Evolutionary conservation across 2,113 vertebrate genomes (phyloP).

Genomic region (Cheilinus undulatus): DNA sequence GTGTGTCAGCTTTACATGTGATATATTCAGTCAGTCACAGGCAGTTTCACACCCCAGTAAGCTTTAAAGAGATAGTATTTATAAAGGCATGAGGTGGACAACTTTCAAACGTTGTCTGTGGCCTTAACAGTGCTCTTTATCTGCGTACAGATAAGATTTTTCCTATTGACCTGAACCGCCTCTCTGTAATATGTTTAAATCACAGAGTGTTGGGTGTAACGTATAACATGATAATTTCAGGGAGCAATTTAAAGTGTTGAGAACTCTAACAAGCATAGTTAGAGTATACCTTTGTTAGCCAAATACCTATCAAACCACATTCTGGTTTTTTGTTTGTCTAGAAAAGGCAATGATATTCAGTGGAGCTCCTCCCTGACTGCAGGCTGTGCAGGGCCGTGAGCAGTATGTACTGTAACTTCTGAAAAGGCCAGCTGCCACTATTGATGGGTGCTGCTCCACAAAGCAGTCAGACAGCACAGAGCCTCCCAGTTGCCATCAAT

Average conservation of each 20-base stretch:
- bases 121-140: constrained; percentile 25
- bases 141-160: constrained; percentile 22
- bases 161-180: not conserved
- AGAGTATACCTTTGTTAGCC: constrained; percentile 7
- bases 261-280: not conserved
- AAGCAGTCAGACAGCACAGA: constrained; percentile 57
- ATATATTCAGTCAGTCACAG: not conserved
- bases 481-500: constrained; percentile 59
- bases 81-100: not conserved
- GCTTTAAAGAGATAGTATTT: not conserved
- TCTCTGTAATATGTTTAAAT: not conserved
- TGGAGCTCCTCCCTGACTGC: constrained; percentile 57
- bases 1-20: not conserved
- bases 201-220: not conserved
- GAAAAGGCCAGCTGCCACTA: constrained; percentile 61
- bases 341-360: constrained; percentile 40
- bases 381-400: constrained; percentile 42
- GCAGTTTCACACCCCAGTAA: not conserved
- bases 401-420: constrained; percentile 53
- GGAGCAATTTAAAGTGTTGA: constrained; percentile 7
- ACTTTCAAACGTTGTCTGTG: not conserved
- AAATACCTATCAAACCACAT: constrained; percentile 40
- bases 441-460: constrained; percentile 63
- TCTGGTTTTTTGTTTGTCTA: constrained; percentile 47
- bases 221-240: not conserved